Evolutionary conservation across 1,140 invertebrate species (phyloP).

Genomic region (Achatina immaculata): DNA sequence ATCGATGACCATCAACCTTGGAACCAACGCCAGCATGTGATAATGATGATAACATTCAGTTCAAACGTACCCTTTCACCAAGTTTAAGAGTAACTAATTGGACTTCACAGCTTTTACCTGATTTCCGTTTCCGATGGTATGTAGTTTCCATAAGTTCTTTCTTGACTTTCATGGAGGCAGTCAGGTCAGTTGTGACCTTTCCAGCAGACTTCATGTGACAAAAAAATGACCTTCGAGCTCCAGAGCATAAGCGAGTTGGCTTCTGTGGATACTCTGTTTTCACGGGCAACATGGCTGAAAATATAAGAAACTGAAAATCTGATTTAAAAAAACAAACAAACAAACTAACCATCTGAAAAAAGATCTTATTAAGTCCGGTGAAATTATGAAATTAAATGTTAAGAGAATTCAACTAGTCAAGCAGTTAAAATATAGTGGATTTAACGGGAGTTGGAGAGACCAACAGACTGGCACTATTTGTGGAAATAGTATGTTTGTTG

Average conservation of each 20-base stretch:
- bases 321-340: too few species aligned
- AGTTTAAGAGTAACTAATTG: not conserved
- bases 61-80: not conserved
- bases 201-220: conserved; percentile 86
- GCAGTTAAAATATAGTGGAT: too few species aligned
- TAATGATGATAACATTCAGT: too few species aligned
- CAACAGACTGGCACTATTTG: too few species aligned
- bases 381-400: not conserved
- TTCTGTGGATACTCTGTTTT: conserved; percentile 87
- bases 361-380: not conserved
- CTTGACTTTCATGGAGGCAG: conserved; percentile 41
- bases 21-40: too few species aligned
- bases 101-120: conserved; percentile 24
- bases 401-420: too few species aligned
- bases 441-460: too few species aligned
- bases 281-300: conserved; percentile 88
- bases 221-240: conserved; percentile 90
- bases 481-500: too few species aligned
- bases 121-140: conserved; percentile 41
- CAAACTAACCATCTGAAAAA: too few species aligned
- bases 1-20: too few species aligned
- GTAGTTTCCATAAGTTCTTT: conserved; percentile 37
- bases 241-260: conserved; percentile 80
- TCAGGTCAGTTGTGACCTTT: conserved; percentile 36
- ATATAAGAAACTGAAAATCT: not conserved